Conservation (phyloP, 2,797 vertebrate genomes). For the Enteromius trimaculatus region DNA sequence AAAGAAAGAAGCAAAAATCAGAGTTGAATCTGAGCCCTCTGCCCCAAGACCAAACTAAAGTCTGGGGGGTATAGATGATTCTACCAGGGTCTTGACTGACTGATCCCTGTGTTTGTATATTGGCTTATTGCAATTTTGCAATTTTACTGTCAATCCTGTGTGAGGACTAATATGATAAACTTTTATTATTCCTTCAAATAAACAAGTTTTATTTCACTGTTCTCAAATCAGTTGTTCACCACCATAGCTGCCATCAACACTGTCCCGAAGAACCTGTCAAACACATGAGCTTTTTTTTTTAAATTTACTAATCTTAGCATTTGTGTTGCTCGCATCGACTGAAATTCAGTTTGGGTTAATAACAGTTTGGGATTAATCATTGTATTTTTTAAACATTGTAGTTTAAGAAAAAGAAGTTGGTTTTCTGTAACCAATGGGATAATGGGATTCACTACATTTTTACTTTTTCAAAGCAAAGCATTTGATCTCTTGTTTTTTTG, state of each 20-base stretch:
- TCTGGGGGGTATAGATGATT: conserved; percentile 57
- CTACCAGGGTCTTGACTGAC: conserved; percentile 62
- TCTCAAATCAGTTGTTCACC: conserved; percentile 54
- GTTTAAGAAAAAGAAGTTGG: conserved; percentile 49
- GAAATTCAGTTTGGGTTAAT: conserved; percentile 80
- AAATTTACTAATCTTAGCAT: conserved; percentile 75
- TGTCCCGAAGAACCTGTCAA: conserved; percentile 59
- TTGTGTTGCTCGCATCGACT: conserved; percentile 75
- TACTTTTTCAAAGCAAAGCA: conserved; percentile 74
- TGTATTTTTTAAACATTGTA: conserved; percentile 66
- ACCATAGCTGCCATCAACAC: conserved; percentile 69
- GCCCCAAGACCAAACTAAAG: conserved; percentile 63
- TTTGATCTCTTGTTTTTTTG: conserved; percentile 65
- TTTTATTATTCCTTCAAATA: conserved; percentile 65
- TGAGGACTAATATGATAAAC: conserved; percentile 54
- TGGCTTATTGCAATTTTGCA: conserved; percentile 71
- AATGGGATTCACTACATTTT: conserved; percentile 79
- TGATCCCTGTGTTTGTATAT: conserved; percentile 75
- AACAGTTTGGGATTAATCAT: conserved; percentile 71
- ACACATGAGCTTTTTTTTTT: conserved; percentile 66
- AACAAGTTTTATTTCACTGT: conserved; percentile 59
- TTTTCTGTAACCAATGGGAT: conserved; percentile 68
- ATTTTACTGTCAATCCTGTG: conserved; percentile 57
- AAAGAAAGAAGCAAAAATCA: conserved; percentile 64
- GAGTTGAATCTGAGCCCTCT: conserved; percentile 78